Conservation (phyloP, 2,888 invertebrate species). For the Acanthacorydalis orientalis region DNA sequence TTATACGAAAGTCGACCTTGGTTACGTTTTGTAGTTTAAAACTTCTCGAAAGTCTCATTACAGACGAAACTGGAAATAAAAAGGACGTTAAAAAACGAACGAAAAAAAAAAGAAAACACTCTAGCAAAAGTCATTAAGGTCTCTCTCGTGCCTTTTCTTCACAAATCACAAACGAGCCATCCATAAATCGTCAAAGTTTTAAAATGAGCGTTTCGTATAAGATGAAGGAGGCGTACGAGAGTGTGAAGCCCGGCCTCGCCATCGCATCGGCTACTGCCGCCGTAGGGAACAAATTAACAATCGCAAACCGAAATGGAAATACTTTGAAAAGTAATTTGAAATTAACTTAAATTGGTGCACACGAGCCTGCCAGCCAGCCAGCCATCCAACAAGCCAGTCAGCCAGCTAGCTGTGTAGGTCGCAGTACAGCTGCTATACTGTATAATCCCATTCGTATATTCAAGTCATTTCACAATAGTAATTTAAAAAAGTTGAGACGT, state of each 20-base stretch:
- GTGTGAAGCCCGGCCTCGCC: background rate
- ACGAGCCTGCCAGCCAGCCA: no score
- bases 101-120: no score
- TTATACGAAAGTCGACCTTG: no score
- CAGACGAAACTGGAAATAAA: no score
- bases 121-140: no score
- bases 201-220: background rate
- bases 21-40: no score
- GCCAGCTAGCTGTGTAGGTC: no score
- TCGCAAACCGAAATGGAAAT: constrained; percentile 19
- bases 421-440: background rate
- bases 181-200: background rate
- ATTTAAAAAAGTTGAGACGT: constrained; percentile 13
- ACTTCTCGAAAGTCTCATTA: no score
- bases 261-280: constrained; percentile 10
- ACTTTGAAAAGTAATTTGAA: constrained; percentile 23
- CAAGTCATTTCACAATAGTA: constrained; percentile 13
- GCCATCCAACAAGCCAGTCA: no score
- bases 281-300: constrained; percentile 7
- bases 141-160: background rate
- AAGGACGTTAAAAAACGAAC: no score
- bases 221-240: background rate
- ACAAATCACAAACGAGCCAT: background rate
- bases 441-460: constrained; percentile 1
- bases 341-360: constrained; percentile 19